phyloP scores from a whole-genome alignment of 2,888 invertebrate genomes.

The Anodontia alba region DNA sequence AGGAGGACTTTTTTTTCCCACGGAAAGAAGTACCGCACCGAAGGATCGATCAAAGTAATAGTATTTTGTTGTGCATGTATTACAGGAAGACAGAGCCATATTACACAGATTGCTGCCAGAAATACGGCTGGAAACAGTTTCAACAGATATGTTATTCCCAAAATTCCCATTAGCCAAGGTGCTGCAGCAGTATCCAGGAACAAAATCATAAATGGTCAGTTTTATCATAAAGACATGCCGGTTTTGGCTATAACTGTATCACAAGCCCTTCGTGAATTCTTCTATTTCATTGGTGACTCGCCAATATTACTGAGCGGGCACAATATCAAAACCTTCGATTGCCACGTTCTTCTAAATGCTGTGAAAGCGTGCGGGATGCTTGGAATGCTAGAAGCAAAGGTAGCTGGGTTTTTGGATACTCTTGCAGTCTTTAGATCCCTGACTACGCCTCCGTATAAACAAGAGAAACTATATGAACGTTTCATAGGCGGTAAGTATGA shows the following conservation, averaged over 20 bases:
- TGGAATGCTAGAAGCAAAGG: neutral
- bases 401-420: slow-evolving; percentile 13
- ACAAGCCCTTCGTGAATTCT: slow-evolving; percentile 9
- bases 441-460: neutral
- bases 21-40: no score
- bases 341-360: slow-evolving; percentile 7
- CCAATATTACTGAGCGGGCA: neutral
- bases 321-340: slow-evolving; percentile 10
- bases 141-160: slow-evolving; percentile 2
- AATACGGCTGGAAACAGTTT: neutral
- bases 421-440: neutral
- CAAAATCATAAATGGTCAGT: neutral
- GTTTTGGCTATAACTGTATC: neutral
- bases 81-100: slow-evolving; percentile 1
- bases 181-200: neutral
- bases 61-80: neutral
- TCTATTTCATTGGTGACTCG: neutral
- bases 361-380: neutral
- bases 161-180: neutral
- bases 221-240: neutral
- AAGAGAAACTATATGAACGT: neutral
- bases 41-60: no score
- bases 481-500: neutral
- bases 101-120: slow-evolving; percentile 11
- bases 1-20: no score